Evolutionary conservation across 2,888 invertebrate genomes (phyloP).

Genomic region (Dendrolimus pini): DNA sequence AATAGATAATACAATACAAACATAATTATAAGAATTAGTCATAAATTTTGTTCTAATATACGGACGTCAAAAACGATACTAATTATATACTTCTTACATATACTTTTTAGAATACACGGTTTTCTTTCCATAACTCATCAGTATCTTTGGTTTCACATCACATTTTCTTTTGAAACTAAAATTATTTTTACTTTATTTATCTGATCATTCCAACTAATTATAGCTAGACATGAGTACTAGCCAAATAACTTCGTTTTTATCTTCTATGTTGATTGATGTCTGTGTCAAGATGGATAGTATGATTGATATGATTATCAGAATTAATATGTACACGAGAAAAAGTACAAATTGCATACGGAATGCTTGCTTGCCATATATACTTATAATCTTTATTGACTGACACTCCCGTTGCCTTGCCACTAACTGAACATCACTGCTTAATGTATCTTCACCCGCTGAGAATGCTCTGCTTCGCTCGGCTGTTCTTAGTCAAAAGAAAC

Average conservation of each 20-base stretch:
- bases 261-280: constrained; percentile 13
- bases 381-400: constrained; percentile 46
- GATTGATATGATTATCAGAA: constrained; percentile 9
- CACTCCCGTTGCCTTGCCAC: constrained; percentile 71
- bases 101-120: too few relatives aligned
- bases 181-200: neutral
- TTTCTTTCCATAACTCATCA: too few relatives aligned
- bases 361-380: constrained; percentile 55
- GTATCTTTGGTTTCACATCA: too few relatives aligned
- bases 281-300: constrained; percentile 16
- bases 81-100: constrained; percentile 36
- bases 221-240: constrained; percentile 15
- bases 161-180: too few relatives aligned
- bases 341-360: constrained; percentile 30
- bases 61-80: constrained; percentile 43
- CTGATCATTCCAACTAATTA: neutral
- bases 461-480: constrained; percentile 74
- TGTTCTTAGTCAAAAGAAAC: constrained; percentile 35
- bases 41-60: constrained; percentile 29
- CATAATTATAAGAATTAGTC: too few relatives aligned
- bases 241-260: constrained; percentile 17
- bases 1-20: constrained; percentile 17
- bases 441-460: constrained; percentile 71
- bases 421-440: constrained; percentile 72
- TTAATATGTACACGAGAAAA: neutral